Conservation (phyloP, 2,888 invertebrate genomes). For the Cybosia mesomella region DNA sequence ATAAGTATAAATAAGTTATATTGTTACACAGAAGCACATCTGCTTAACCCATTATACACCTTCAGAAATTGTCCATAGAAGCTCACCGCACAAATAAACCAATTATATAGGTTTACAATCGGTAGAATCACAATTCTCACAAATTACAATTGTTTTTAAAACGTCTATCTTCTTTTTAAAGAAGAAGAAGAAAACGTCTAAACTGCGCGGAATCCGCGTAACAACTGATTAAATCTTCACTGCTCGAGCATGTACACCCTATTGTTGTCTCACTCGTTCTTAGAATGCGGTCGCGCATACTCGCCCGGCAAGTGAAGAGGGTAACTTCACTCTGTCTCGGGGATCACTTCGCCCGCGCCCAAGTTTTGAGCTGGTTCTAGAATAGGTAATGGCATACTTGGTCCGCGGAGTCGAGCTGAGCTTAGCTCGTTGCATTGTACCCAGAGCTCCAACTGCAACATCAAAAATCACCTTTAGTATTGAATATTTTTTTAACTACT, state of each 20-base stretch:
- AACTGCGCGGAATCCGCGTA: slow-evolving; percentile 36
- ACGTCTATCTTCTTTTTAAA: too few relatives aligned
- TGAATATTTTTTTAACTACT: not conserved
- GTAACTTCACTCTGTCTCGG: slow-evolving; percentile 68
- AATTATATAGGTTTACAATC: slow-evolving; percentile 44
- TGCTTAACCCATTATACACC: slow-evolving; percentile 43
- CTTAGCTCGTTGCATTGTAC: slow-evolving; percentile 84
- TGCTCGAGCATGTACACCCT: slow-evolving; percentile 59
- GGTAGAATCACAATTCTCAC: slow-evolving; percentile 26
- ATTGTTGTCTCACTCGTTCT: slow-evolving; percentile 58
- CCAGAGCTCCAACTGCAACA: slow-evolving; percentile 81
- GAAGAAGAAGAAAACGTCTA: too few relatives aligned
- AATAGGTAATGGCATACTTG: slow-evolving; percentile 55
- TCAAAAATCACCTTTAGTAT: not conserved
- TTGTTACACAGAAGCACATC: slow-evolving; percentile 52
- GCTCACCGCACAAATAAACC: slow-evolving; percentile 28
- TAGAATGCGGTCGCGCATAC: slow-evolving; percentile 57
- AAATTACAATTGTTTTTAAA: slow-evolving; percentile 19
- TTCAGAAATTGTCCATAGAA: slow-evolving; percentile 32
- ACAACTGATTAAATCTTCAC: slow-evolving; percentile 57
- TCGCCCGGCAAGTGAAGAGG: slow-evolving; percentile 67
- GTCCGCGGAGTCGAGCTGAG: slow-evolving; percentile 77
- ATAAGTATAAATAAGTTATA: slow-evolving; percentile 45
- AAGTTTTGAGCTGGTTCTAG: slow-evolving; percentile 58
- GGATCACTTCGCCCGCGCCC: slow-evolving; percentile 74